A percentile compares a stretch with the other conserved stretches of the same genome.
phyloP scores from a whole-genome alignment of 2,797 vertebrate genomes.

The Clarias laeviceps region DNA sequence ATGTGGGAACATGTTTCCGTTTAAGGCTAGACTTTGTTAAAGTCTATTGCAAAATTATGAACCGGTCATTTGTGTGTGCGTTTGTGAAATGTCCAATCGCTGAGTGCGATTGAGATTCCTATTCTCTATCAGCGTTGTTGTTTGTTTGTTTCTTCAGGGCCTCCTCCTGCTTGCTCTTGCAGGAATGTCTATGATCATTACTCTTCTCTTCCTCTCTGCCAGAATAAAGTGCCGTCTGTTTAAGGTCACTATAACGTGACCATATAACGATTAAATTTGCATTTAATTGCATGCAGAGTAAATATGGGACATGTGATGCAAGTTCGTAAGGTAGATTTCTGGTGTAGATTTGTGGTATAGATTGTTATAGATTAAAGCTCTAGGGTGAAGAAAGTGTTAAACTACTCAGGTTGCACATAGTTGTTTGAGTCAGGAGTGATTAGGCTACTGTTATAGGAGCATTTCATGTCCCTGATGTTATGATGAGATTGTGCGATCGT shows the following conservation, averaged over 20 bases:
- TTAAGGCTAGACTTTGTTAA: neutral
- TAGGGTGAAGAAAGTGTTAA: neutral
- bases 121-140: neutral
- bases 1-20: neutral
- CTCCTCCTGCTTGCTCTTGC: neutral
- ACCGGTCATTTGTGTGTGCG: too few relatives aligned
- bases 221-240: constrained; percentile 24
- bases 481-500: neutral
- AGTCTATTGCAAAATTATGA: neutral
- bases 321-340: neutral
- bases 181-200: constrained; percentile 55
- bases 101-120: neutral
- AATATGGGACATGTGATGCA: neutral
- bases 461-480: neutral
- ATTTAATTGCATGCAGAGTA: neutral
- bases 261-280: too few relatives aligned
- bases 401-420: neutral
- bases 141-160: neutral
- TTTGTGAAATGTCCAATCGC: neutral
- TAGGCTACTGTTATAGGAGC: neutral
- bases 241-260: neutral
- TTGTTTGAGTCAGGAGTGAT: neutral
- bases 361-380: neutral
- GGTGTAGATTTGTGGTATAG: neutral
- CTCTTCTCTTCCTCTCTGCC: constrained; percentile 33